These are phyloP conservation scores for Xanthorhoe designata DNA, from an alignment of 2,888 invertebrate genomes.

Conservation along the genomic window DNA sequence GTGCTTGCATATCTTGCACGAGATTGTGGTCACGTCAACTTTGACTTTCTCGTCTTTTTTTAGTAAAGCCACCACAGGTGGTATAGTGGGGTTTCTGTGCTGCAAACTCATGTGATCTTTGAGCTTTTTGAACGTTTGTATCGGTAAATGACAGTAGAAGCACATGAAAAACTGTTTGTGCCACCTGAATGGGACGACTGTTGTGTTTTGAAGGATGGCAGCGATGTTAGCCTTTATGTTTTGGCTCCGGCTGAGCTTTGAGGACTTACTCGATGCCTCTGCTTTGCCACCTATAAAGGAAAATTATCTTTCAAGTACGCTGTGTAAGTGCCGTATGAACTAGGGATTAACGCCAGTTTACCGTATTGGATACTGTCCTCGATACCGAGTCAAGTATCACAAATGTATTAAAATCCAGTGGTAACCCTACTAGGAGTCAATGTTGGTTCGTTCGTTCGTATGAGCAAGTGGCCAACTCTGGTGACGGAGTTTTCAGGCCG, in stretches of 20 bases:
- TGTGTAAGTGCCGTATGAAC: not conserved
- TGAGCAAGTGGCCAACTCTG: too few species aligned
- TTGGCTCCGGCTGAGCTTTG: constrained; percentile 33
- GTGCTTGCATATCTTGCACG: constrained; percentile 23
- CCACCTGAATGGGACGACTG: constrained; percentile 39
- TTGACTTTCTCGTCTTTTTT: constrained; percentile 28
- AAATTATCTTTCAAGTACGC: constrained; percentile 55
- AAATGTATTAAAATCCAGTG: too few species aligned
- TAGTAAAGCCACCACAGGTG: constrained; percentile 15
- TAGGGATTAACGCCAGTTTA: too few species aligned
- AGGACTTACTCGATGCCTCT: constrained; percentile 27
- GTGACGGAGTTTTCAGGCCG: too few species aligned
- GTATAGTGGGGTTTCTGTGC: constrained; percentile 16
- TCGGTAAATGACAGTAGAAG: constrained; percentile 35
- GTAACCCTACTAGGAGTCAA: too few species aligned
- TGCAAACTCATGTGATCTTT: constrained; percentile 16
- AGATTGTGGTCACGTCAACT: constrained; percentile 13
- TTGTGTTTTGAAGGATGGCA: constrained; percentile 35
- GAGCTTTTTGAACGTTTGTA: constrained; percentile 18
- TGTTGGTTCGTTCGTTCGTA: too few species aligned
- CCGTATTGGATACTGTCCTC: too few species aligned
- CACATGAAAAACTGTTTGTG: constrained; percentile 40
- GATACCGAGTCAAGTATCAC: too few species aligned
- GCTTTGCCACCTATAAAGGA: constrained; percentile 66
- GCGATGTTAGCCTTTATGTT: constrained; percentile 25